phyloP scores from a whole-genome alignment of 1,140 invertebrate species.

The Epicauta chinensis region DNA sequence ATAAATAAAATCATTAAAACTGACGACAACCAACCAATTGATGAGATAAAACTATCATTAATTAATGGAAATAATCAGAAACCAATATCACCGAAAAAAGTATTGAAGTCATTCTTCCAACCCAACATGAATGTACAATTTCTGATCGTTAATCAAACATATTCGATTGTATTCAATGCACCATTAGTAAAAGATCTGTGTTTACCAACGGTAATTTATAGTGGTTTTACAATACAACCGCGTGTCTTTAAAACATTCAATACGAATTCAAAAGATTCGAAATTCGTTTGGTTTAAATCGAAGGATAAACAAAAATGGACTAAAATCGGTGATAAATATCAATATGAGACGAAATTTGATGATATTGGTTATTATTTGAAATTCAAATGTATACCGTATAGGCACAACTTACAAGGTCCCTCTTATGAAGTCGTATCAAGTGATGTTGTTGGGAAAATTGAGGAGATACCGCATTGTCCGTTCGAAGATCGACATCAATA shows the following conservation, averaged over 20 bases:
- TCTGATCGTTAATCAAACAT: conserved; percentile 8
- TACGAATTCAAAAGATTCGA: conserved; percentile 48
- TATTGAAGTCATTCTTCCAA: not conserved
- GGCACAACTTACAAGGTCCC: conserved; percentile 50
- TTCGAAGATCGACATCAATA: conserved; percentile 71
- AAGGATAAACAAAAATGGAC: conserved; percentile 49
- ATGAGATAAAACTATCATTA: not conserved
- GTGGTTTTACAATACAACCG: conserved; percentile 68
- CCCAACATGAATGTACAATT: not conserved
- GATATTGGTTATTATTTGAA: conserved; percentile 63
- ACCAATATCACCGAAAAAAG: not conserved
- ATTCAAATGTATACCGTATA: conserved; percentile 54
- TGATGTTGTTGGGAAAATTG: conserved; percentile 51
- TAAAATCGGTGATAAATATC: conserved; percentile 49
- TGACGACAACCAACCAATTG: conserved; percentile 2
- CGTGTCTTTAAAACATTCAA: conserved; percentile 57
- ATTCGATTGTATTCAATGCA: conserved; percentile 56
- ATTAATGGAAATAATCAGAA: too few species aligned
- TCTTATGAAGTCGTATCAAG: conserved; percentile 51
- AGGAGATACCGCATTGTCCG: conserved; percentile 58
- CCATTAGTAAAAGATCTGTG: conserved; percentile 60
- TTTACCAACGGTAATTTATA: conserved; percentile 63
- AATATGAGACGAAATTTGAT: conserved; percentile 47
- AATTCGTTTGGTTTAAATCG: conserved; percentile 61
- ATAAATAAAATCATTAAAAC: conserved; percentile 15